These are phyloP conservation scores for Drosophila fuyamai DNA, from an alignment of 1,140 invertebrate genomes.

Conservation along the genomic window DNA sequence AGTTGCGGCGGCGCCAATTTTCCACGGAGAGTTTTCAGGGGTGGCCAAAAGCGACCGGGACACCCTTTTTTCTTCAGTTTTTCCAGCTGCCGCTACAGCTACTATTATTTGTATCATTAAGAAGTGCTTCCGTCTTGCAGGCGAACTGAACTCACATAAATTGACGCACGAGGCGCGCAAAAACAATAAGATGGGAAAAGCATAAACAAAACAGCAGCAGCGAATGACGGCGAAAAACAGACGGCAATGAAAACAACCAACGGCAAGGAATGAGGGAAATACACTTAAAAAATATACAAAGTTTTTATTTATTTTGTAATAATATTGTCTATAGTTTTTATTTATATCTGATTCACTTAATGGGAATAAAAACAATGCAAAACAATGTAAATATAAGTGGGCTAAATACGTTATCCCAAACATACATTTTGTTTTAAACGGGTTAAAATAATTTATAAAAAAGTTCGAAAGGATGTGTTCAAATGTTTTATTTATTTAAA, in stretches of 20 bases:
- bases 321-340: no score
- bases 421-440: no score
- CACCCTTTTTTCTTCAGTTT: constrained; percentile 39
- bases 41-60: constrained; percentile 12
- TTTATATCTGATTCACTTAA: no score
- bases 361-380: no score
- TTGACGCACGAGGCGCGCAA: constrained; percentile 63
- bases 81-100: constrained; percentile 23
- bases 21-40: constrained; percentile 26
- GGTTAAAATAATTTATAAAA: no score
- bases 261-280: constrained; percentile 6
- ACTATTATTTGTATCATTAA: constrained; percentile 62
- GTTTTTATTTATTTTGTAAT: neutral
- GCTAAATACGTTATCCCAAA: no score
- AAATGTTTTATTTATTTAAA: no score
- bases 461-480: no score
- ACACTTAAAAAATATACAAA: constrained; percentile 1
- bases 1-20: constrained; percentile 36
- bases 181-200: constrained; percentile 70
- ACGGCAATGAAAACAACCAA: constrained; percentile 14
- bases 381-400: no score
- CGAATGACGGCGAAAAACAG: constrained; percentile 29
- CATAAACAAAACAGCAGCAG: constrained; percentile 37
- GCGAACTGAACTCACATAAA: constrained; percentile 55
- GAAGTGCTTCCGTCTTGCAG: constrained; percentile 62